Percentiles rank a stretch among this genome's conserved stretches.
phyloP scores from a whole-genome alignment of 2,797 vertebrate genomes.

The Phrynocephalus guinanensis region DNA sequence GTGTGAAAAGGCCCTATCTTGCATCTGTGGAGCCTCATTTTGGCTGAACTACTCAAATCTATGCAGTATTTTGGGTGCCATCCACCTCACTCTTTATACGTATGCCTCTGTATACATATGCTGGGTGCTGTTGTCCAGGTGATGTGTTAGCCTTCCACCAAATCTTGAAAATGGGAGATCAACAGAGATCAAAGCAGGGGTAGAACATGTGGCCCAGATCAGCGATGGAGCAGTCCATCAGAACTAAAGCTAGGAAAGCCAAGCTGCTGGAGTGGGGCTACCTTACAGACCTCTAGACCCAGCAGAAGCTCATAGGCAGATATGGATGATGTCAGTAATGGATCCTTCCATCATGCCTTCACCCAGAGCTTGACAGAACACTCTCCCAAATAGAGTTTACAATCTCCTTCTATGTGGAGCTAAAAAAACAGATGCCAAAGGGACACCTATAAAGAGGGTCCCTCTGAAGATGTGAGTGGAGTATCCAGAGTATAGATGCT shows the following conservation, averaged over 20 bases:
- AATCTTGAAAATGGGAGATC: too few species aligned
- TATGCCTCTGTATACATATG: too few species aligned
- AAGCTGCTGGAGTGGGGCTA: not conserved
- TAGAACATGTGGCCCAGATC: not conserved
- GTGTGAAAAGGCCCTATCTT: too few species aligned
- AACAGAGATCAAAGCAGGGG: too few species aligned
- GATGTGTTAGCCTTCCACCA: too few species aligned
- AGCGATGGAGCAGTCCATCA: not conserved
- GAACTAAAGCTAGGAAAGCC: not conserved
- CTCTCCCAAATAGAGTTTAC: not conserved
- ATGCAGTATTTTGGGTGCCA: too few species aligned
- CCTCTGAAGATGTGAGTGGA: not conserved
- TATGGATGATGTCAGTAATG: not conserved
- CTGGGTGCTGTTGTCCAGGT: too few species aligned
- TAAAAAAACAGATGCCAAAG: not conserved
- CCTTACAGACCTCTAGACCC: not conserved
- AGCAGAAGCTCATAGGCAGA: not conserved
- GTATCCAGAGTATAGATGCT: not conserved
- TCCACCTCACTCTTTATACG: too few species aligned
- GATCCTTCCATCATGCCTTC: not conserved
- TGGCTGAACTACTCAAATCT: too few species aligned
- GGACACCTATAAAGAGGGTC: too few species aligned
- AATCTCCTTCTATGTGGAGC: not conserved
- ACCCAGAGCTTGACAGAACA: not conserved
- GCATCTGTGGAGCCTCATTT: too few species aligned